Percentiles rank a stretch among this genome's conserved stretches.
These are phyloP conservation scores for Phengaris arion DNA, from an alignment of 2,888 invertebrate species.

Conservation along the genomic window DNA sequence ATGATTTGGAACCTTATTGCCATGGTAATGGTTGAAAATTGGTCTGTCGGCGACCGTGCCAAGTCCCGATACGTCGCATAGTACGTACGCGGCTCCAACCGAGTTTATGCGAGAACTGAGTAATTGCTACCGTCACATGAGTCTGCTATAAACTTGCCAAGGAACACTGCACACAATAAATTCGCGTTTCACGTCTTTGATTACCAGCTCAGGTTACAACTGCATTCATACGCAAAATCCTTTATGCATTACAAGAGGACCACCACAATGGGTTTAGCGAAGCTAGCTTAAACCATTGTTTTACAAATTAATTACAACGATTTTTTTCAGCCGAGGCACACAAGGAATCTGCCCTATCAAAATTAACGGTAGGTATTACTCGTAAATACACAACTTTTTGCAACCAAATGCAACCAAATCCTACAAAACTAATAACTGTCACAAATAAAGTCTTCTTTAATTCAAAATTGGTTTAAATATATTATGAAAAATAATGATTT, in stretches of 20 bases:
- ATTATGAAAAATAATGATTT: too few relatives aligned
- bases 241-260: slow-evolving; percentile 52
- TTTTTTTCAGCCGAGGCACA: background rate
- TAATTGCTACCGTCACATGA: slow-evolving; percentile 73
- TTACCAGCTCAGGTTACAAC: slow-evolving; percentile 73
- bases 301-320: background rate
- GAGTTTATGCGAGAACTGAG: slow-evolving; percentile 64
- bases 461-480: too few relatives aligned
- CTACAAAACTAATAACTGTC: too few relatives aligned
- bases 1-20: too few relatives aligned
- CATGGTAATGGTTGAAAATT: too few relatives aligned
- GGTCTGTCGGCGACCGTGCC: background rate
- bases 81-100: slow-evolving; percentile 27
- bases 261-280: slow-evolving; percentile 51
- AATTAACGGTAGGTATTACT: too few relatives aligned
- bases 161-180: slow-evolving; percentile 74
- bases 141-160: slow-evolving; percentile 71
- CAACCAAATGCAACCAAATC: too few relatives aligned
- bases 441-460: too few relatives aligned
- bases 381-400: too few relatives aligned
- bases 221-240: slow-evolving; percentile 51
- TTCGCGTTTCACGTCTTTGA: slow-evolving; percentile 74
- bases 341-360: too few relatives aligned
- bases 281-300: slow-evolving; percentile 3
- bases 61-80: background rate